phyloP scores from a whole-genome alignment of 2,113 vertebrate species.

The Tichodroma muraria region DNA sequence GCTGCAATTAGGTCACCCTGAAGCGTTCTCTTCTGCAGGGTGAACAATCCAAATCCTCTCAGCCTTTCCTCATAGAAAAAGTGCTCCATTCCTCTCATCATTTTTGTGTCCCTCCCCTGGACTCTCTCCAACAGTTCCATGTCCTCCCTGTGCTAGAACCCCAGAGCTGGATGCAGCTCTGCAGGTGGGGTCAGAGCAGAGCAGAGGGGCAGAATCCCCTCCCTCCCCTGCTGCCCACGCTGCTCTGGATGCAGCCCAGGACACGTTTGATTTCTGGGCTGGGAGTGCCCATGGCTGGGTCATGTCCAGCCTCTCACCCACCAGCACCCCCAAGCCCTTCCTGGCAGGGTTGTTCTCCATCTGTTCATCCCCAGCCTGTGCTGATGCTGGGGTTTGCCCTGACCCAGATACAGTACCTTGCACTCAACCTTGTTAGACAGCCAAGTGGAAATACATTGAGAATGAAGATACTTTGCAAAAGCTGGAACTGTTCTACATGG shows the following conservation, averaged over 20 bases:
- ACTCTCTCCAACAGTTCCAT: fast-evolving
- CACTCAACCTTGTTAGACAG: background rate
- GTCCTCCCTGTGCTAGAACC: background rate
- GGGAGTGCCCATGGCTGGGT: background rate
- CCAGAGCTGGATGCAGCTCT: background rate
- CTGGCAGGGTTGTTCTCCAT: fast-evolving
- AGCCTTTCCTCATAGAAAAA: background rate
- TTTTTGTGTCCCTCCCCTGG: fast-evolving
- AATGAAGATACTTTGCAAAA: background rate
- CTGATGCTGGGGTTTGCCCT: fast-evolving
- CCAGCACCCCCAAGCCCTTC: background rate
- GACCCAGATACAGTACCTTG: background rate
- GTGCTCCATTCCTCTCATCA: fast-evolving
- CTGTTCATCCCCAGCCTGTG: background rate
- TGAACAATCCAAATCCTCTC: background rate
- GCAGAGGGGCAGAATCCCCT: background rate
- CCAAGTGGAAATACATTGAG: background rate
- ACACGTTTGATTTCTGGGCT: background rate
- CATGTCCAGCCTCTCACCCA: background rate
- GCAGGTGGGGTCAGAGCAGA: background rate
- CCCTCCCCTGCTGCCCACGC: background rate
- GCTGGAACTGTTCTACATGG: background rate
- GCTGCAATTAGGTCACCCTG: background rate
- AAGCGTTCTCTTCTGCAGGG: background rate
- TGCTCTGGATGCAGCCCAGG: background rate